phyloP scores from a whole-genome alignment of 2,888 invertebrate genomes.

The Myathropa florea region DNA sequence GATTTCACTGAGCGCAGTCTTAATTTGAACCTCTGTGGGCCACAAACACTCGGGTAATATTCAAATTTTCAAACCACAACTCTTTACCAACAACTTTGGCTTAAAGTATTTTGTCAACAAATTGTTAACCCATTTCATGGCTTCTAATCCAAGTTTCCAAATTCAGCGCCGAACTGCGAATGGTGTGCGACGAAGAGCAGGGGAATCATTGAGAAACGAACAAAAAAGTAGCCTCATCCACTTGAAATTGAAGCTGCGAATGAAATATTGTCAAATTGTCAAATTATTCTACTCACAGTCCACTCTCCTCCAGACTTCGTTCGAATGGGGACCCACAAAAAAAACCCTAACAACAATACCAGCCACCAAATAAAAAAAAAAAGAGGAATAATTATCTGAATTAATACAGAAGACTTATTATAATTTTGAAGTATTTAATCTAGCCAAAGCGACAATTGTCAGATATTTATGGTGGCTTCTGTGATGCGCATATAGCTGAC shows the following conservation, averaged over 20 bases:
- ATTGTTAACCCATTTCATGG: constrained; percentile 61
- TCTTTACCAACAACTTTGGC: constrained; percentile 11
- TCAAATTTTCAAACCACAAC: constrained; percentile 24
- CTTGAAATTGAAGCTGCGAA: constrained; percentile 39
- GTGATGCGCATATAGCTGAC: constrained; percentile 51
- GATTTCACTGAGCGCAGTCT: constrained; percentile 32
- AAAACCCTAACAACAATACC: background rate
- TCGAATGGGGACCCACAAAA: background rate
- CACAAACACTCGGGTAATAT: constrained; percentile 15
- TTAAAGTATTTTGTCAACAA: constrained; percentile 63
- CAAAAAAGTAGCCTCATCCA: constrained; percentile 7
- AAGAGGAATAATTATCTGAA: constrained; percentile 26
- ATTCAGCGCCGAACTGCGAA: constrained; percentile 22
- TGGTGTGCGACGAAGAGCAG: background rate
- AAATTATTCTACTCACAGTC: constrained; percentile 30
- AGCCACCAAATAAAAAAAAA: background rate
- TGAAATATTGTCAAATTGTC: constrained; percentile 59
- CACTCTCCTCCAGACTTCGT: background rate
- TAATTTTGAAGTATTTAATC: constrained; percentile 67
- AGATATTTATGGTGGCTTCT: constrained; percentile 34
- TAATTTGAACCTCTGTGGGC: constrained; percentile 21
- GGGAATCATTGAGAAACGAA: background rate
- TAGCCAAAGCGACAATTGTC: constrained; percentile 64
- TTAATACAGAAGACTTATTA: constrained; percentile 56
- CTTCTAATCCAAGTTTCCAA: constrained; percentile 59